These are phyloP conservation scores for Choloepus didactylus DNA, from an alignment of 2,797 vertebrate genomes.

Conservation along the genomic window DNA sequence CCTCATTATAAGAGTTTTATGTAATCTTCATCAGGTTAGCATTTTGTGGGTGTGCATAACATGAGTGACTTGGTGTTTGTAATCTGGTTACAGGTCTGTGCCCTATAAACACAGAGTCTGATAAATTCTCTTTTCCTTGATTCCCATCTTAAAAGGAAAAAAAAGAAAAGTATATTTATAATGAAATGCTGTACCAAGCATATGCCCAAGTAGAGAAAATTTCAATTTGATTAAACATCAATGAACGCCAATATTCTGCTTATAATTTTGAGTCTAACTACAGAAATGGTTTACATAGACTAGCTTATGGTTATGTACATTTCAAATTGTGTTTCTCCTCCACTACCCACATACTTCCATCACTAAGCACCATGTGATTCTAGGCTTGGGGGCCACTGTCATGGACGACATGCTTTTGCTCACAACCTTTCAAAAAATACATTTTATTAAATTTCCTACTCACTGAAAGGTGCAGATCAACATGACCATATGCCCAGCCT, in stretches of 20 bases:
- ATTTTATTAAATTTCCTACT: too few relatives aligned
- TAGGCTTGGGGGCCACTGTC: too few relatives aligned
- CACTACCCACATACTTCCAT: background rate
- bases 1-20: background rate
- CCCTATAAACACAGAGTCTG: background rate
- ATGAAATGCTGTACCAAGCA: background rate
- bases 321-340: background rate
- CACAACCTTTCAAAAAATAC: too few relatives aligned
- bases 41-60: conserved; percentile 25
- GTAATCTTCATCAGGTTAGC: conserved; percentile 22
- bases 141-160: too few relatives aligned
- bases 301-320: background rate
- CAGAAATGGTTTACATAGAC: background rate
- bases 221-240: too few relatives aligned
- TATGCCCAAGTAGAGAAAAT: background rate
- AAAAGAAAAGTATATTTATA: background rate
- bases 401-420: too few relatives aligned
- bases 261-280: background rate
- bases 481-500: too few relatives aligned
- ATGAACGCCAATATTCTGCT: too few relatives aligned
- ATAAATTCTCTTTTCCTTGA: background rate
- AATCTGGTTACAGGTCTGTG: conserved; percentile 54
- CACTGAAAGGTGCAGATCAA: too few relatives aligned
- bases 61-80: conserved; percentile 33
- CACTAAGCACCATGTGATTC: background rate